Evolutionary conservation across 2,888 invertebrate genomes (phyloP), one percentile per base, ranked within the genome.

Genomic region (Brassicogethes aeneus): DNA sequence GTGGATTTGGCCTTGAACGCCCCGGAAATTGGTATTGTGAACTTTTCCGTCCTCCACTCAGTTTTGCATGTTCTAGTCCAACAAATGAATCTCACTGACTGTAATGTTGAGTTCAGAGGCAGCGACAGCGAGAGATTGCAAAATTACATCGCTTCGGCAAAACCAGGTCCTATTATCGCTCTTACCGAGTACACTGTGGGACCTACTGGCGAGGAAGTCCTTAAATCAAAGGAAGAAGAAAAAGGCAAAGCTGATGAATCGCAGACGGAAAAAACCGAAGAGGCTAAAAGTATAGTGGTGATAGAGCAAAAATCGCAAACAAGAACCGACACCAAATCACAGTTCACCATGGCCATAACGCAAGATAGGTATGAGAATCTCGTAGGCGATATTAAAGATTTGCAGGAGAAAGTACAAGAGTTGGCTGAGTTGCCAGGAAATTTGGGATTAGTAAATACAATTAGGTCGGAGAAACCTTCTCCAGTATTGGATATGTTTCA

Each of bases 21-120:
- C 1, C 85, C 86, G 1, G 85, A 84, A 76, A 68, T 78, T 3
- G 86, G 86, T 1, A 75, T 79, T 2, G 82, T 88, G 13, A 86
- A 88, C 64, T 84, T 86, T 61, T 79, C 79, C 52, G 75, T 86
- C 51, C 73, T 88, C 7, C 82, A 85, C 51, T 75, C 81, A 2
- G 73, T 87, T 12, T 73, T 88, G 8, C 81, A 82, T 54, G 78
- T 80, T 44, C 63, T 85, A 3, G 73, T 81, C 2, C 74, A 77
- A 53, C 77, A 80, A 54, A 50, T 77, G 15, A 66, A 75, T 17
- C 61, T 80, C 3, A 60, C 68, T 8, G 68, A 71, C n/a, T 73
- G 74, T 37, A 72, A 72, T 17, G 77, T 82, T 2, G 79, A 82
- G 57, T 71, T 81, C 44, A 66, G 74, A 13, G 81, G 80, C 5